Percentiles rank a stretch among this genome's conserved stretches.
Conservation (phyloP, 2,113 vertebrate species). For the Nothoprocta pentlandii region DNA sequence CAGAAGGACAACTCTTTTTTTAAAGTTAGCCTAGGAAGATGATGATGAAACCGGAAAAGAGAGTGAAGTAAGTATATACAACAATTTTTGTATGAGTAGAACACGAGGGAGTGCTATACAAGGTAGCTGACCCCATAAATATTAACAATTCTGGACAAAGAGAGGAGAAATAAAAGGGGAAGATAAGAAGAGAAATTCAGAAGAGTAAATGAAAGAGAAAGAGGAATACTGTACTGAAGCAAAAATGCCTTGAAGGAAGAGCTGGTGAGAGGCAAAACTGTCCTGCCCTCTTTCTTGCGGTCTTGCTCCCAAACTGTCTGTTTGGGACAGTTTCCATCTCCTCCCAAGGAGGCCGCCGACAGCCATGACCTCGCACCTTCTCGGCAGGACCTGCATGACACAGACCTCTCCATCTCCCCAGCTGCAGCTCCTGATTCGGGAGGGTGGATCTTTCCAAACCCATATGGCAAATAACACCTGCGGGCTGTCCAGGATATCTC, state of each 20-base stretch:
- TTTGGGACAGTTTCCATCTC: not conserved
- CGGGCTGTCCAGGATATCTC: not conserved
- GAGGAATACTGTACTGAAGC: not conserved
- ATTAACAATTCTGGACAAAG: not conserved
- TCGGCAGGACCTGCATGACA: not conserved
- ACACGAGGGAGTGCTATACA: not conserved
- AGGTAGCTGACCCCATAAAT: not conserved
- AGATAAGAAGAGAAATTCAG: not conserved
- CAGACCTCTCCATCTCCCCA: not conserved
- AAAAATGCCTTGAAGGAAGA: not conserved
- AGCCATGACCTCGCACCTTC: fast-evolving
- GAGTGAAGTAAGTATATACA: not conserved
- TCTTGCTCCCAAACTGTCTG: not conserved
- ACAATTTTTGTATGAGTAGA: not conserved
- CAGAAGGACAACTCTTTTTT: not conserved
- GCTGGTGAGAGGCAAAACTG: not conserved
- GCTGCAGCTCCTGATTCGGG: not conserved
- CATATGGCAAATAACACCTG: not conserved
- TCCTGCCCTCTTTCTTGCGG: not conserved
- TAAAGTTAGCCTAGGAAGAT: not conserved
- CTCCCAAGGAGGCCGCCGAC: not conserved
- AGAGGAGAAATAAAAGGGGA: not conserved
- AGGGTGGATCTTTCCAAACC: not conserved
- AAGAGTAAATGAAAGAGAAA: not conserved
- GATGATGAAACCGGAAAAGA: not conserved